Evolutionary conservation across 2,888 invertebrate genomes (phyloP).

Genomic region (Platerodrilus igneus): DNA sequence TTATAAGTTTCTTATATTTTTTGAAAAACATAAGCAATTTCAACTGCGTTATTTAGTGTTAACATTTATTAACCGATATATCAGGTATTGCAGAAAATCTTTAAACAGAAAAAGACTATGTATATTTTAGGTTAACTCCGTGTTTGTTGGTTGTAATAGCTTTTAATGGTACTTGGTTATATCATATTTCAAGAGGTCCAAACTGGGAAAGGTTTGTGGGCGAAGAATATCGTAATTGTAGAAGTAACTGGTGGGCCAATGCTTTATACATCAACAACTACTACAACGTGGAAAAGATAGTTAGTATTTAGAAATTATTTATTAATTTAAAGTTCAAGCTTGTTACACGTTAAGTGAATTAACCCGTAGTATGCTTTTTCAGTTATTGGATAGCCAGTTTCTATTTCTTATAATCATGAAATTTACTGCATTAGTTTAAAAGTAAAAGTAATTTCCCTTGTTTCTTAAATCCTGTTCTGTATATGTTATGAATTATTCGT

Average conservation of each 20-base stretch:
- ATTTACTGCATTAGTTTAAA: no score
- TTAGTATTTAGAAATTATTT: no score
- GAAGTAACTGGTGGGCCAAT: conserved; percentile 37
- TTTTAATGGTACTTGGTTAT: conserved; percentile 33
- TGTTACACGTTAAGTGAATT: no score
- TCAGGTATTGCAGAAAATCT: no score
- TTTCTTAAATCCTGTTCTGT: no score
- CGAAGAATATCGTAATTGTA: conserved; percentile 32
- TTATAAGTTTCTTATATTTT: conserved; percentile 26
- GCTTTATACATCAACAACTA: conserved; percentile 35
- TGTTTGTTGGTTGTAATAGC: conserved; percentile 28
- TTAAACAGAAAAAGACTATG: no score
- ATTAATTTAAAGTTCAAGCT: no score
- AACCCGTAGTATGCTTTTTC: no score
- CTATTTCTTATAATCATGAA: no score
- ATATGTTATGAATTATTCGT: no score
- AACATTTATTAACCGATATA: conserved; percentile 35
- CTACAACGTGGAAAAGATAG: conserved; percentile 32
- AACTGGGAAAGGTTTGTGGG: conserved; percentile 33
- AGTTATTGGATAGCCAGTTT: no score
- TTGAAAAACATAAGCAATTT: conserved; percentile 26
- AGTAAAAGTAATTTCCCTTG: no score
- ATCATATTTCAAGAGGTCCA: conserved; percentile 34
- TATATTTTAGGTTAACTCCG: conserved; percentile 34
- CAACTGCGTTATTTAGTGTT: conserved; percentile 24